Conservation (phyloP, 30 jellyfish, hydroid and myxozoan species). For the Clytia hemisphaerica region DNA sequence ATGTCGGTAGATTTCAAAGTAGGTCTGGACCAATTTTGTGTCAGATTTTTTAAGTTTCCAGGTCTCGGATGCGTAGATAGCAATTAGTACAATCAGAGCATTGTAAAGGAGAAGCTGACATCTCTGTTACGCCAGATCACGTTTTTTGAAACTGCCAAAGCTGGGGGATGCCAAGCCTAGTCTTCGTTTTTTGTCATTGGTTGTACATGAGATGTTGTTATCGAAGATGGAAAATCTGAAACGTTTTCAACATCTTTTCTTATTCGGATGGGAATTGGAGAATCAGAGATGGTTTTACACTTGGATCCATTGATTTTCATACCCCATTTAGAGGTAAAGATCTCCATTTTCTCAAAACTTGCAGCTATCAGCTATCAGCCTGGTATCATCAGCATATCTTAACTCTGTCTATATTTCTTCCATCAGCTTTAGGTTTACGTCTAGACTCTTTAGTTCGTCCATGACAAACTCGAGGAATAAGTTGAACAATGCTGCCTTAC, state of each 20-base stretch:
- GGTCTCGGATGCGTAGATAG: constrained; percentile 32
- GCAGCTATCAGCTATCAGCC: constrained; percentile 13
- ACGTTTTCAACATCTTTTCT: no score
- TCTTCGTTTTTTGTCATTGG: no score
- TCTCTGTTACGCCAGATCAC: no score
- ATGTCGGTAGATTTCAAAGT: no score
- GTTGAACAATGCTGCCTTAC: constrained; percentile 37
- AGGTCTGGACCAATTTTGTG: no score
- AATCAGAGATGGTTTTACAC: constrained; percentile 25
- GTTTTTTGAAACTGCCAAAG: constrained; percentile 19
- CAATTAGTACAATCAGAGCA: constrained; percentile 37
- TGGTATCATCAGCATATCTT: constrained; percentile 45
- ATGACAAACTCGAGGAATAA: no score
- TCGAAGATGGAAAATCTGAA: no score
- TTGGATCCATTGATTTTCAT: constrained; percentile 25
- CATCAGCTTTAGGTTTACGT: background rate
- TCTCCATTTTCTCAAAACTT: constrained; percentile 22
- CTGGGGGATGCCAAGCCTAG: constrained; percentile 25
- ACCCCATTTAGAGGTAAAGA: constrained; percentile 29
- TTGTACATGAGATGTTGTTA: no score
- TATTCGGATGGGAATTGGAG: background rate
- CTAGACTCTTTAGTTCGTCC: constrained; percentile 1
- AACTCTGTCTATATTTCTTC: constrained; percentile 7
- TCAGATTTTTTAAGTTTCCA: constrained; percentile 33
- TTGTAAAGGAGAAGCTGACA: constrained; percentile 19